Percentiles rank a stretch among this genome's conserved stretches.
Evolutionary conservation across 1,140 invertebrate species (phyloP).

Genomic region (Trachelipus rathkii): DNA sequence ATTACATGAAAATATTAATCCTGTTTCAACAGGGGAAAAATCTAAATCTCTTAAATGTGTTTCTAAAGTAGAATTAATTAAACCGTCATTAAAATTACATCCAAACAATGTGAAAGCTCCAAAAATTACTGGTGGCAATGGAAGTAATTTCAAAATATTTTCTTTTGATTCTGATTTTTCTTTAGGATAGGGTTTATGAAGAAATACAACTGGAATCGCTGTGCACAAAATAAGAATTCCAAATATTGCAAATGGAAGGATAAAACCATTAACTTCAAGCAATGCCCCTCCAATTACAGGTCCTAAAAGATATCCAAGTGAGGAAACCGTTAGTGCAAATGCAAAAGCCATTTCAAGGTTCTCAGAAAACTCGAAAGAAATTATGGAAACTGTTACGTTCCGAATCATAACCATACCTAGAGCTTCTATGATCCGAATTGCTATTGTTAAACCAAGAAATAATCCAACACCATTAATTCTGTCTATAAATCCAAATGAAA

Average conservation of each 20-base stretch:
- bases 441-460: neutral
- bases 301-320: conserved; percentile 34
- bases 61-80: conserved; percentile 73
- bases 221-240: conserved; percentile 46
- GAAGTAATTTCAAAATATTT: conserved; percentile 51
- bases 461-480: neutral
- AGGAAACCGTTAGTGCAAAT: conserved; percentile 6
- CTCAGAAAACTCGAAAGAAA: conserved; percentile 20
- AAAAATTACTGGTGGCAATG: conserved; percentile 52
- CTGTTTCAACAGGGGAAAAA: conserved; percentile 68
- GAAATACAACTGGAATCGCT: conserved; percentile 33
- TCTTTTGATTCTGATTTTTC: conserved; percentile 55
- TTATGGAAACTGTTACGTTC: conserved; percentile 3
- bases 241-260: conserved; percentile 48
- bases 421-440: conserved; percentile 16
- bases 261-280: conserved; percentile 47
- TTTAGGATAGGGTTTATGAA: conserved; percentile 44
- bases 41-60: conserved; percentile 71
- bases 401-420: conserved; percentile 9
- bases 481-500: conserved; percentile 19
- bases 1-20: conserved; percentile 82
- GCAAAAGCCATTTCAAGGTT: conserved; percentile 20
- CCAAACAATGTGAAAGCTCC: conserved; percentile 65
- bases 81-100: conserved; percentile 74
- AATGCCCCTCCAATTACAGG: conserved; percentile 47